Base-by-base conservation (phyloP, 2,888 invertebrate genomes). In the Lissocephala sabroskyi region DNA sequence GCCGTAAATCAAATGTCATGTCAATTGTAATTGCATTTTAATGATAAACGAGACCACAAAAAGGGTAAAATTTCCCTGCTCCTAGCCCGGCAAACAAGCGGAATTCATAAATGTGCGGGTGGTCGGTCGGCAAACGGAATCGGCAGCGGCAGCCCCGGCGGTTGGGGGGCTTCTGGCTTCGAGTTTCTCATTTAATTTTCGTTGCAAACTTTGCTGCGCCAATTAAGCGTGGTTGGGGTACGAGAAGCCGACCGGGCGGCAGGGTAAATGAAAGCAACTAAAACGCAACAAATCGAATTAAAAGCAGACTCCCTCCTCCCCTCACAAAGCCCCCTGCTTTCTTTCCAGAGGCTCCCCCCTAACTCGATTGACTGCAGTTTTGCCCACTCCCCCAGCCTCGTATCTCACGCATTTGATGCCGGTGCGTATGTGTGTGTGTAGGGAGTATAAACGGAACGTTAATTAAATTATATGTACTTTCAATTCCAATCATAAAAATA, bases 21-120 rank as follows among this genome's bases (percentile, higher is more conserved):
- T 73, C 64, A 68, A 62, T 70, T 73, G 63, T 68, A 68, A 68
- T 68, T 68, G 68, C 70, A 54, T 59, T 73, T 68, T 68, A 68
- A 68, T 65, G 68, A 70, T 65, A 68, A 68, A 65, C 58, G 67
- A 63, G n/a, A n/a, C n/a, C n/a, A n/a, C n/a, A n/a, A n/a, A n/a
- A n/a, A n/a, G n/a, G 62, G 58, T 71, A 64, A 64, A 64, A 41
- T 53, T 52, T 23, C 7, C 4, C 23, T 23, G 4, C 4, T 3
- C 23, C 7, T 23, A 7, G 23, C 23, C 23, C 23, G 7, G 7
- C 23, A 5, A 7, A 23, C 4, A 23, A 23, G 7, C 7, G 23
- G 23, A 23, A 23, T 23, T 3, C 4, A 23, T 5, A 23, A 7
- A 40, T 13, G 35, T 45, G 30, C 37, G 37, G 37, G 37, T 37